A percentile compares a stretch with the other conserved stretches of the same genome.
Conservation (phyloP, 2,113 vertebrate species). For the Neolamprologus modestus region DNA sequence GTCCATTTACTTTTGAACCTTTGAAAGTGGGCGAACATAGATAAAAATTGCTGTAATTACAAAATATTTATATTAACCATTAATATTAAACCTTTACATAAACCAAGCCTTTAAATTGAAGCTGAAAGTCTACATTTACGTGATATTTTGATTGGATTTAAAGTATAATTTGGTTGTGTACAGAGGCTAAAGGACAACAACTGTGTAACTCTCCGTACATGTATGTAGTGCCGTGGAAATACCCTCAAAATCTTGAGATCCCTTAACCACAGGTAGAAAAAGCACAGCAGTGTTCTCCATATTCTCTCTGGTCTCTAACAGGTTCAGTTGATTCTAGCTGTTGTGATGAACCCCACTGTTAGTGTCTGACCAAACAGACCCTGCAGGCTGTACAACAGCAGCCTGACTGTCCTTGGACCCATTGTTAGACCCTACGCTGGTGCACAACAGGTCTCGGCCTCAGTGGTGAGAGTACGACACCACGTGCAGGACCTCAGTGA, state of each 20-base stretch:
- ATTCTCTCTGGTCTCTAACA: neutral
- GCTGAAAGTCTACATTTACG: neutral
- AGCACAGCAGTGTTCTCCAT: neutral
- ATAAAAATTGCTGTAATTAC: neutral
- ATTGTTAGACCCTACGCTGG: neutral
- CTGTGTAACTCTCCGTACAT: neutral
- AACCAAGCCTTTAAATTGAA: neutral
- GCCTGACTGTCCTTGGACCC: neutral
- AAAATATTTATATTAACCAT: neutral
- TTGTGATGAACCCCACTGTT: neutral
- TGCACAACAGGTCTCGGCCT: neutral
- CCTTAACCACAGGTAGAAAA: neutral
- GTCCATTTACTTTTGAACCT: neutral
- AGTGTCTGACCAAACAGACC: neutral
- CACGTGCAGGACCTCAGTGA: neutral
- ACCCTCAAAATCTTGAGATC: neutral
- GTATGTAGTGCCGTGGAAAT: neutral
- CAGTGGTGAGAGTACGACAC: neutral
- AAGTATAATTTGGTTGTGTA: neutral
- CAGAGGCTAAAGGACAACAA: neutral
- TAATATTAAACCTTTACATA: neutral
- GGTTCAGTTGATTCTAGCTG: neutral
- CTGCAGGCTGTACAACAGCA: neutral
- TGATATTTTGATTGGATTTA: neutral
- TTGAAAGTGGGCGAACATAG: neutral